Evolutionary conservation across 1,140 invertebrate species (phyloP).

Genomic region (Panulirus ornatus): DNA sequence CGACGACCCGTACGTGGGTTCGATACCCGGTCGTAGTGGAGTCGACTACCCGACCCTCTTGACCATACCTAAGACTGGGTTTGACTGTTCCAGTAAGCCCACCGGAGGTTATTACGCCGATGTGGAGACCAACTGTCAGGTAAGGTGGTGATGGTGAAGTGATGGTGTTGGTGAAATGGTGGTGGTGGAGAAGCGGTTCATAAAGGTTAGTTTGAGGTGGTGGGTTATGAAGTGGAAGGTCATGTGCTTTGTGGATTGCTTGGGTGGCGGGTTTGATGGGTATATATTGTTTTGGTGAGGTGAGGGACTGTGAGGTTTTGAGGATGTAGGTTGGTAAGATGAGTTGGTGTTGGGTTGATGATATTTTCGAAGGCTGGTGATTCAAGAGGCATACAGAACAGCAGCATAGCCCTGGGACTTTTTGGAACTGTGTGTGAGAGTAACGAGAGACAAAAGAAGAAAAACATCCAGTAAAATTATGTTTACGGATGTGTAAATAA

Average conservation of each 20-base stretch:
- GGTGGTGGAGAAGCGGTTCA: too few species aligned
- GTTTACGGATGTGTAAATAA: too few species aligned
- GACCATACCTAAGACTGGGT: constrained; percentile 35
- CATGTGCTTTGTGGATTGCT: not conserved
- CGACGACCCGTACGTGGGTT: not conserved
- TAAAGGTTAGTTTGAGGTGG: not conserved
- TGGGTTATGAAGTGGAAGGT: not conserved
- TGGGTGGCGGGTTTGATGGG: not conserved
- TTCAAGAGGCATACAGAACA: too few species aligned
- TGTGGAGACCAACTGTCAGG: constrained; percentile 36
- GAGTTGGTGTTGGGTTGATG: not conserved
- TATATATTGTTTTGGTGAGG: not conserved
- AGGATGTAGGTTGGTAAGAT: too few species aligned
- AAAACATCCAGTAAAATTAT: too few species aligned
- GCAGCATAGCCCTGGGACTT: too few species aligned
- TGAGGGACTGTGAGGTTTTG: not conserved
- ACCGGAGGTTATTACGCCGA: constrained; percentile 40
- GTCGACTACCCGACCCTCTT: constrained; percentile 37
- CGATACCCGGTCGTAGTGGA: constrained; percentile 13
- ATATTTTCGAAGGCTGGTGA: too few species aligned
- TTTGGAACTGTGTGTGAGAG: too few species aligned
- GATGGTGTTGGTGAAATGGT: too few species aligned
- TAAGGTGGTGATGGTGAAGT: too few species aligned
- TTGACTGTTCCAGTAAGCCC: constrained; percentile 31
- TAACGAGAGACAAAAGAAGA: too few species aligned